Base-by-base conservation (phyloP, 2,113 vertebrate genomes). In the Geococcyx californianus region DNA sequence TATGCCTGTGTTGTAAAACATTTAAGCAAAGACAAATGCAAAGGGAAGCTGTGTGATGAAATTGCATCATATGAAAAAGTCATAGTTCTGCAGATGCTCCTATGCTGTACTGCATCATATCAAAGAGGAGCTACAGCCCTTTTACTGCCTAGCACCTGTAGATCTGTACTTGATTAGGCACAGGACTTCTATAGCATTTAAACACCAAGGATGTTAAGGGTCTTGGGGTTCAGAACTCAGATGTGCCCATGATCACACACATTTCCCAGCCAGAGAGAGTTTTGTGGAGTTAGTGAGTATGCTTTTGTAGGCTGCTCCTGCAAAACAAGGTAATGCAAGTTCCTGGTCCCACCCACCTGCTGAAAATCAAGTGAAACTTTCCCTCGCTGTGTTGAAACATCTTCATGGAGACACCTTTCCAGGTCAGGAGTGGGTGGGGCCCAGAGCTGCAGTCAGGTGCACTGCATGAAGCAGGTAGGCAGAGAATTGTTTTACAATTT, bases 391-490 rank as follows among this genome's bases (percentile, higher is more conserved):
- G 90, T 83, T 81, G 95, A 95, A 95, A 95, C 44, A 64, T 58
- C 10, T 1, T 1, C 15, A 5, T 47, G 80, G 87, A 93, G 93
- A 94, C 94, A 87, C 70, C 52, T 75, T 88, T 75, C 19, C 75
- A 59, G 49, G 38, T 15, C 38, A 16, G 52, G 47, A 44, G 66
- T 5, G 20, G 92, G 90, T 77, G 81, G 36, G 44, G 69, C 52
- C 11, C 31, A 0, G 0, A 49, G 26, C 31, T 60, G 60, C 64
- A 56, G 21, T 36, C 8, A 5, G 31, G 18, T 0, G 0, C 2
- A 0, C 42, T 54, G 72, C 31, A 31, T 0, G 2, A 20, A 25
- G 47, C 47, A 78, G 56, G 56, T 44, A 56, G 45, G 63, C 29
- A 74, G 42, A 86, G 49, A 62, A 89, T 84, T 59, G 42, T 80